Base-by-base conservation (phyloP, 1,140 invertebrate genomes). In the Gryon sp. region DNA sequence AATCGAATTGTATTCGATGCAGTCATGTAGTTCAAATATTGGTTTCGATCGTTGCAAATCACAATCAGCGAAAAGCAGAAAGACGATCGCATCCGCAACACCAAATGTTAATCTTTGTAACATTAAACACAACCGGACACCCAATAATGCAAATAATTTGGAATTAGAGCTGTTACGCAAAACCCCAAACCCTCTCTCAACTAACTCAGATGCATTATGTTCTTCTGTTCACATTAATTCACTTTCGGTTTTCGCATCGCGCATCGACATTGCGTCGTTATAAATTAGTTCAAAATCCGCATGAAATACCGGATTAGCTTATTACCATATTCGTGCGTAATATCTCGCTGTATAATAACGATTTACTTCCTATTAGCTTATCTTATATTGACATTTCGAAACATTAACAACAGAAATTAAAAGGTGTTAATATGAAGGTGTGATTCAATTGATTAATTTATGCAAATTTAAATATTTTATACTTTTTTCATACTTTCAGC, bases 131-230 rank as follows among this genome's bases (percentile, higher is more conserved):
- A 52, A 63, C 16, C 32, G 32, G 34, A 52, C 40, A 30, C 26
- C 12, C 38, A 66, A 55, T 66, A 45, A 66, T 46, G 53, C 16
- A 20, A 53, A 36, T 55, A 66, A 52, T 41, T 26, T 12, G 16
- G 41, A 52, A 63, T 63, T 52, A 63, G 34, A 34, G 14, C 24
- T 48, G 43, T 34, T 41, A 52, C 24, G 43, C 34, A 55, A 53
- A 55, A 11, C 20, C n/a, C n/a, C n/a, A n/a, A n/a, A n/a, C n/a
- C n/a, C n/a, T n/a, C n/a, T n/a, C n/a, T n/a, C n/a, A n/a, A n/a
- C n/a, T 16, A 20, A 41, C 14, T 52, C 34, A 43, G 52, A 19
- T 63, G 26, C 45, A 63, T 50, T 63, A 63, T 52, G 41, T 30
- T 63, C 36, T 63, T 41, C 19, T 52, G 32, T 52, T 30, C 32